These are phyloP conservation scores for Stenurella melanura DNA, from an alignment of 2,888 invertebrate species.

Conservation along the genomic window DNA sequence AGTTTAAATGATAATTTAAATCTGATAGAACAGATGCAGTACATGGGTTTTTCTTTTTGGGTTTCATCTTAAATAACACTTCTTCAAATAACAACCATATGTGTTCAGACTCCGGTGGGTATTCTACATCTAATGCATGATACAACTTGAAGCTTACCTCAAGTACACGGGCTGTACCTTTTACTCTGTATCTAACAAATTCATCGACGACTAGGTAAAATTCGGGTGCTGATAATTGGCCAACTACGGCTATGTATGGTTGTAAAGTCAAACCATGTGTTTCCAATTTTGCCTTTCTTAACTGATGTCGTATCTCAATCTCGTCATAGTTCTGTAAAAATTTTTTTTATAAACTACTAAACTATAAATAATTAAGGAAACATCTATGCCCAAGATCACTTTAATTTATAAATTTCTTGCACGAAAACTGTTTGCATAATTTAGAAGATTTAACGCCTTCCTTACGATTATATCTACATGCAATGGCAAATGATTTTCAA, in stretches of 20 bases:
- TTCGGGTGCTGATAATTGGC: background rate
- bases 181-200: background rate
- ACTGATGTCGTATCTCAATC: background rate
- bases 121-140: slow-evolving; percentile 41
- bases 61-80: slow-evolving; percentile 11
- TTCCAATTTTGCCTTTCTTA: slow-evolving; percentile 14
- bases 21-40: slow-evolving; percentile 6
- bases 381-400: background rate
- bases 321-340: slow-evolving; percentile 6
- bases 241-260: slow-evolving; percentile 5
- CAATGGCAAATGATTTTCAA: background rate
- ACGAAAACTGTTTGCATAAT: background rate
- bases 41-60: slow-evolving; percentile 5
- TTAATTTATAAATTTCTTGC: background rate
- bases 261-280: slow-evolving; percentile 10
- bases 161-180: background rate
- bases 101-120: slow-evolving; percentile 44
- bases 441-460: background rate
- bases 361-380: background rate
- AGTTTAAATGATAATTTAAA: slow-evolving; percentile 5
- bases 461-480: background rate
- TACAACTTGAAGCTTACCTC: slow-evolving; percentile 21
- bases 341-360: background rate
- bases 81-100: slow-evolving; percentile 45
- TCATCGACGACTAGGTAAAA: slow-evolving; percentile 6